Base-by-base conservation (phyloP, 1,140 invertebrate species). In the Drosophila ficusphila region DNA sequence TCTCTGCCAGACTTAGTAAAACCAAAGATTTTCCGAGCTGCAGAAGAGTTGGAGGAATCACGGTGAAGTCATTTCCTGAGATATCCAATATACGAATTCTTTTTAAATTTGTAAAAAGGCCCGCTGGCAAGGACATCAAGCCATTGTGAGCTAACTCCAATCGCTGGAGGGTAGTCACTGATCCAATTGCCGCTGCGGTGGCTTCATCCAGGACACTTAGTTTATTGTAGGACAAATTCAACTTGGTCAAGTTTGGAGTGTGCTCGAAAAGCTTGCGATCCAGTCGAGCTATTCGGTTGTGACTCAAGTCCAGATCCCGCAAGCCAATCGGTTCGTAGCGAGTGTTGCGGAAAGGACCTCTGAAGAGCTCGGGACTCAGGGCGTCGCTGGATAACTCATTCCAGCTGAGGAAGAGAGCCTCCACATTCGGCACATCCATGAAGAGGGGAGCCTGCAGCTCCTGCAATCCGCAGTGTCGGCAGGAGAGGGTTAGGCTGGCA, bases 211-310 rank as follows among this genome's bases (percentile, higher is more conserved):
- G 83, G 16, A 93, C 91, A 34, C 90, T 91, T 2, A 97, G 93
- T 1, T 93, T 93, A 89, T 97, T 97, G 33, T 94, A 93, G 75
- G 94, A 94, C 5, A 97, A 88, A 73, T 94, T 94, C 8, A 97
- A 88, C 31, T 92, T 92, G 56, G 93, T 93, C 39, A 97, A 79
- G 46, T 94, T 93, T 0, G 93, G 92, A 23, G 95, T 93, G 79
- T 96, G 94, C 79, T 95, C 93, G 86, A 97, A 97, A 21, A 96
- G 56, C 48, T 95, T 94, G 42, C 93, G 92, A 86, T 95, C 92
- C 36, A 97, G 90, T 2, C 93, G 94, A 52, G 95, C 93, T 19
- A 97, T 93, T 56, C 92, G 73, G 89, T 97, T 96, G 68, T 94
- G 85, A 11, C 94, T 94, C 2, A 97, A 91, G 88, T 95, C 94